Conservation (phyloP, 2,797 vertebrate genomes). For the Periophthalmus magnuspinnatus region DNA sequence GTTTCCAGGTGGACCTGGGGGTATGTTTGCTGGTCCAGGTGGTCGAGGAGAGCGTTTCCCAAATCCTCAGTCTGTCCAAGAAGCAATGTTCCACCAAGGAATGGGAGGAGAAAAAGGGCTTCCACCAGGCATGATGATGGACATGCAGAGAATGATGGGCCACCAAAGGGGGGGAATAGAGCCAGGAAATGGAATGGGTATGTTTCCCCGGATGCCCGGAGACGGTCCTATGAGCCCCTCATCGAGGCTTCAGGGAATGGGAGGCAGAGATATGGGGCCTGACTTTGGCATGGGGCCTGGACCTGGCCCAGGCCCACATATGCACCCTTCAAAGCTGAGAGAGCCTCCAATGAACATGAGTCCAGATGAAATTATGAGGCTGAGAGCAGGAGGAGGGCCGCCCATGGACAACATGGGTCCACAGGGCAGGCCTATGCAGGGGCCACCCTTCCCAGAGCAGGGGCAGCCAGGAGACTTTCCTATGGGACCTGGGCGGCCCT, state of each 20-base stretch:
- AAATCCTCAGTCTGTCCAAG: conserved; percentile 91
- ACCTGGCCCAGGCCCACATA: conserved; percentile 86
- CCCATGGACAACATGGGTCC: conserved; percentile 77
- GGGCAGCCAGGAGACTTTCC: conserved; percentile 90
- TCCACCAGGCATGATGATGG: conserved; percentile 92
- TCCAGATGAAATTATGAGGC: conserved; percentile 83
- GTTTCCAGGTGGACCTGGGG: conserved; percentile 87
- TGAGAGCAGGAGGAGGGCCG: conserved; percentile 82
- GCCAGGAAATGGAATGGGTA: conserved; percentile 86
- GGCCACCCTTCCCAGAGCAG: conserved; percentile 89
- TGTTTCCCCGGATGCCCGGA: conserved; percentile 93
- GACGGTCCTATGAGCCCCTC: conserved; percentile 97
- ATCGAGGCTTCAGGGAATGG: conserved; percentile 91
- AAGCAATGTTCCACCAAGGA: conserved; percentile 96
- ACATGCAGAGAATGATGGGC: conserved; percentile 93
- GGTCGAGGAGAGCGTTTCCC: conserved; percentile 95
- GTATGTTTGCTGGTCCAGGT: conserved; percentile 91
- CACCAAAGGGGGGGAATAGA: conserved; percentile 92
- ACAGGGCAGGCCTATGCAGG: conserved; percentile 92
- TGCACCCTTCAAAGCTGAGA: conserved; percentile 92
- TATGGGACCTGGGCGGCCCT: conserved; percentile 88
- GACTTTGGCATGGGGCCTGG: conserved; percentile 93
- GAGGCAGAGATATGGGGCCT: conserved; percentile 85
- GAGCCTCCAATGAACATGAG: conserved; percentile 87
- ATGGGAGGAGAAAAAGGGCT: conserved; percentile 94